Conservation (phyloP, 2,113 vertebrate genomes). For the Ptilonorhynchus violaceus region DNA sequence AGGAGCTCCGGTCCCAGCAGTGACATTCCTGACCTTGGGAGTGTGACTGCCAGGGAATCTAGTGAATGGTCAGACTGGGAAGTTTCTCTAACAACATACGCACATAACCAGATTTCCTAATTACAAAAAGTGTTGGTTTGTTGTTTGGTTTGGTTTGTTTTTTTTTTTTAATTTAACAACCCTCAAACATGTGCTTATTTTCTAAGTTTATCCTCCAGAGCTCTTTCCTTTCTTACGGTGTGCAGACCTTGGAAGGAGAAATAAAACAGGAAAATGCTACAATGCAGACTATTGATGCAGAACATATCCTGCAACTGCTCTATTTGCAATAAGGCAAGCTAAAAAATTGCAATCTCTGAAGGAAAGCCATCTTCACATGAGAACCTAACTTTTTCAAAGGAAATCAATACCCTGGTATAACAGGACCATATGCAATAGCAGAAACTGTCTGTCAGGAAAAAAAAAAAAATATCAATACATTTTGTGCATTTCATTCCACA, state of each 20-base stretch:
- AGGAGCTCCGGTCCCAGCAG: background rate
- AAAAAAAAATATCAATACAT: background rate
- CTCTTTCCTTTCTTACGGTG: background rate
- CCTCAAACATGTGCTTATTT: background rate
- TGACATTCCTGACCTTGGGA: background rate
- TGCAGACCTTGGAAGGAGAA: background rate
- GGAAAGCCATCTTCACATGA: background rate
- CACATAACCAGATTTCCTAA: background rate
- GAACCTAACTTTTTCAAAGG: conserved; percentile 17
- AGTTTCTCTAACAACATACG: background rate
- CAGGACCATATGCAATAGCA: background rate
- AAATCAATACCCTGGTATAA: background rate
- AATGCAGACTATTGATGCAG: background rate
- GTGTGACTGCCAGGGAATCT: background rate
- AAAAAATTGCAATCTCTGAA: background rate
- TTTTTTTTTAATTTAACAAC: background rate
- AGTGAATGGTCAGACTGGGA: background rate
- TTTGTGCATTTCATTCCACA: background rate
- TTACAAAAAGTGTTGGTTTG: background rate
- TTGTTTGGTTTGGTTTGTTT: background rate
- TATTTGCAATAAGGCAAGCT: background rate
- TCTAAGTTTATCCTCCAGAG: background rate
- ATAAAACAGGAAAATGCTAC: background rate
- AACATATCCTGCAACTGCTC: background rate
- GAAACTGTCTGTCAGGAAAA: background rate